Evolutionary conservation across 2,888 invertebrate genomes (phyloP), one percentile per base, ranked within the genome.

Genomic region (Anorthoa munda): DNA sequence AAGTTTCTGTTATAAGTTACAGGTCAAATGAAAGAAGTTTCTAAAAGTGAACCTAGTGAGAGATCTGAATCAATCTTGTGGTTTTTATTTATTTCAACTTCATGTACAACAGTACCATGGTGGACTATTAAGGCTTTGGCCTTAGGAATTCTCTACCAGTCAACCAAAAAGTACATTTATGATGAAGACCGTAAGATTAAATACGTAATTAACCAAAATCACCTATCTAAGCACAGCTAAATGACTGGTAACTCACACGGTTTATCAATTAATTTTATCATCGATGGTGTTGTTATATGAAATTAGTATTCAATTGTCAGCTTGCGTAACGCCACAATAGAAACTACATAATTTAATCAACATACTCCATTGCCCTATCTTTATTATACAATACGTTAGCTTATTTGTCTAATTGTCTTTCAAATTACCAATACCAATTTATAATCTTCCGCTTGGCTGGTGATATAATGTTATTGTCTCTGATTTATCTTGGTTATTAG

Each of bases 391-490:
- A 71, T 68, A 68, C 46, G 55, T 68, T 68, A 55, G 59, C n/a
- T n/a, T 79, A 67, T 63, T 68, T 70, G 58, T 79, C 46, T 72
- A 63, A 83, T 70, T 75, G 65, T 67, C 64, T 74, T 68, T 76
- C 70, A 68, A 75, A 79, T 64, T 11, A 72, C 51, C 15, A 45
- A 39, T 63, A 71, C 79, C 48, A 66, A 56, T 75, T 59, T 72
- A 72, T 46, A 13, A 58, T 83, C 63, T 75, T 75, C 56, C 58
- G 60, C 58, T 56, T 66, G 51, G 31, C 3, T 53, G 53, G 23
- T 71, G 58, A 80, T 68, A 64, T 64, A 69, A 81, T 66, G 69
- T 75, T 59, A 60, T 73, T 68, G 66, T 67, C 46, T 71, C 17
- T 26, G 63, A 69, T 65, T 72, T 77, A 82, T 82, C 39, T 56